Base-by-base conservation (phyloP, 1,140 invertebrate genomes). In the Sesamia nonagrioides region DNA sequence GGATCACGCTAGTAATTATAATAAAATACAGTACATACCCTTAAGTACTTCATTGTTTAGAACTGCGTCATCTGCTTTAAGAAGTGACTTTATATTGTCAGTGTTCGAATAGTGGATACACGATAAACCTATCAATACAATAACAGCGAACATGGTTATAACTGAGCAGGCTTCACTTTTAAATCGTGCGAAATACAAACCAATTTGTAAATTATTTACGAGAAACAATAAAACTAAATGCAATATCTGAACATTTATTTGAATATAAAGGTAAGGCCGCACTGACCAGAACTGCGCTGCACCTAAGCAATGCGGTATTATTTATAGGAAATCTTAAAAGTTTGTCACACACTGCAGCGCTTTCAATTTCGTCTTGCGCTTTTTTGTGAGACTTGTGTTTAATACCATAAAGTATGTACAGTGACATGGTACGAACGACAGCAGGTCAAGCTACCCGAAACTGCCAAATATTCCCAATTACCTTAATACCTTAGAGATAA, bases 211-310 rank as follows among this genome's bases (percentile, higher is more conserved):
- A 42, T 42, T 63, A 18, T n/a, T 13, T 17, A 52, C 15, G 50
- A 7, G 9, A 21, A 40, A 21, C 37, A 66, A 66, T 66, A 66
- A 66, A 66, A 66, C 17, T 2, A 37, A 68, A 68, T 50, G 5
- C 17, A n/a, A 48, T 50, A 48, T 69, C 17, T 50, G 13, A 40
- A 63, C 9, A 76, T 52, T 61, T 71, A 61, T 75, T 61, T 68
- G 27, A 60, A 6, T 50, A 15, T 50, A n/a, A 45, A 13, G 42
- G 42, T 45, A 13, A 11, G 42, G 11, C 42, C 4, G 42, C 13
- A 50, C 45, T 50, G 45, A n/a, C 4, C 5, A 15, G 15, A 50
- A 15, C 4, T n/a, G 45, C 15, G 15, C 11, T 13, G 11, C 42
- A 45, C 1, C 8, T 45, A 45, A 45, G 9, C 42, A 11, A 13